These are phyloP conservation scores for Sorex fumeus DNA, from an alignment of 2,113 vertebrate genomes.

Conservation along the genomic window DNA sequence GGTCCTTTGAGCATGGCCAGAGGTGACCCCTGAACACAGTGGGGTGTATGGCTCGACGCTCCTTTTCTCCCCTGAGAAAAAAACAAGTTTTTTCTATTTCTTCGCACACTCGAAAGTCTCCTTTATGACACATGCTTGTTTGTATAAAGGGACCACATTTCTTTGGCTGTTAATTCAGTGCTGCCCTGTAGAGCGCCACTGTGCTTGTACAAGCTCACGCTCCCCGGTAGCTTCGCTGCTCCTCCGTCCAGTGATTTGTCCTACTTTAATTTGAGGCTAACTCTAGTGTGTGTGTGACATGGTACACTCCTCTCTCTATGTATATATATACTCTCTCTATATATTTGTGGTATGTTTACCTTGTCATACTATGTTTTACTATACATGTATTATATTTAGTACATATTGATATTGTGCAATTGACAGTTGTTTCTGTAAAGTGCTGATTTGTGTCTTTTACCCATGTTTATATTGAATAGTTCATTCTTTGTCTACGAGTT, in stretches of 20 bases:
- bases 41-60: too few relatives aligned
- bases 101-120: conserved; percentile 1
- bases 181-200: neutral
- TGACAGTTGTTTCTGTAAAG: neutral
- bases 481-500: conserved; percentile 25
- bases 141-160: neutral
- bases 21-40: too few relatives aligned
- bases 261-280: conserved; percentile 48
- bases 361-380: too few relatives aligned
- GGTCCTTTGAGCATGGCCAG: too few relatives aligned
- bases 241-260: neutral
- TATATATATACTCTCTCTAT: conserved; percentile 54
- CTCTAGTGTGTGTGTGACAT: conserved; percentile 22
- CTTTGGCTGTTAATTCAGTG: conserved; percentile 32
- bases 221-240: conserved; percentile 32
- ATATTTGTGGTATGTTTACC: neutral
- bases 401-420: too few relatives aligned
- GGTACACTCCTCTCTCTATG: neutral
- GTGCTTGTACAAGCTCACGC: conserved; percentile 20
- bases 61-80: too few relatives aligned
- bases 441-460: conserved; percentile 37
- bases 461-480: neutral
- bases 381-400: too few relatives aligned
- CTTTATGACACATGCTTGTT: conserved; percentile 20
- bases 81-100: conserved; percentile 27